Conservation (phyloP, 2,113 vertebrate genomes). For the Charadrius vociferus region DNA sequence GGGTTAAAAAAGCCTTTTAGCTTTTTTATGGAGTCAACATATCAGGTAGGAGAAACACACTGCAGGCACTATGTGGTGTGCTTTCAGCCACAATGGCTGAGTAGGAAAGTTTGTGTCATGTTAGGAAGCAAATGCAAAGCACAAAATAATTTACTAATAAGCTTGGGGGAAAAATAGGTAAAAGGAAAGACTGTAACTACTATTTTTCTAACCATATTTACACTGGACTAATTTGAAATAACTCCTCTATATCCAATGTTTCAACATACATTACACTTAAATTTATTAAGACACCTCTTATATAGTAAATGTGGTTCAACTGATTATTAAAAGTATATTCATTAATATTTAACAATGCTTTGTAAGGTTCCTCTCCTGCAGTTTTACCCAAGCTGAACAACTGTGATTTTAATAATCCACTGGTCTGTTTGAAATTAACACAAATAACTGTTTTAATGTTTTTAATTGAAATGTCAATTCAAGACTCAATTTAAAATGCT, state of each 20-base stretch:
- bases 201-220: background rate
- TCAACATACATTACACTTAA: background rate
- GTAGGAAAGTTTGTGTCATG: background rate
- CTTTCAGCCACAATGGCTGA: background rate
- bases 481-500: constrained; percentile 25
- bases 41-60: background rate
- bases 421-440: background rate
- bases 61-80: too few relatives aligned
- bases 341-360: background rate
- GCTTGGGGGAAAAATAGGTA: background rate
- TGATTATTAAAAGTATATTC: background rate
- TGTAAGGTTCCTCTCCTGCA: background rate
- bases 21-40: background rate
- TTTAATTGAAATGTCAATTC: constrained; percentile 33
- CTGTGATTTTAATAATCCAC: constrained; percentile 11
- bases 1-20: background rate
- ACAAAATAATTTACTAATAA: background rate
- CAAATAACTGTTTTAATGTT: background rate
- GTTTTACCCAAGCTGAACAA: background rate
- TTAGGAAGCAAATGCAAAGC: background rate
- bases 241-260: background rate
- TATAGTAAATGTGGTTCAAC: background rate
- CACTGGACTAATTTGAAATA: background rate
- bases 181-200: background rate
- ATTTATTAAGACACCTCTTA: background rate